Evolutionary conservation across 2,888 invertebrate genomes (phyloP).

Genomic region (Thelaira solivaga): DNA sequence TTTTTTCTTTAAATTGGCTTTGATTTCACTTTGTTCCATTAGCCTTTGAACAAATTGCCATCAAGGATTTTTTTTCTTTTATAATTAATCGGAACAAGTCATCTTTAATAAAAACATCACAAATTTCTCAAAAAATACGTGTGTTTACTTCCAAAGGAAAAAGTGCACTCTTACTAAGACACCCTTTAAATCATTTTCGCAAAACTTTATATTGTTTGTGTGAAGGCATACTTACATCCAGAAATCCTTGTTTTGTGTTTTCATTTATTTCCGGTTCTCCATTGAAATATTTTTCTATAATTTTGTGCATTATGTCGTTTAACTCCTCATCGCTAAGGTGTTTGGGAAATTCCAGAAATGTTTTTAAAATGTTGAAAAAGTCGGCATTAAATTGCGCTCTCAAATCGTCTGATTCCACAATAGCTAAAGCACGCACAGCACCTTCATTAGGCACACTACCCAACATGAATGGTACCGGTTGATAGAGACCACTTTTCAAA

Average conservation of each 20-base stretch:
- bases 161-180: no score
- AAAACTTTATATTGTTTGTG: no score
- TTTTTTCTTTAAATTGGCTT: no score
- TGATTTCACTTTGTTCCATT: no score
- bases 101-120: no score
- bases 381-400: constrained; percentile 69
- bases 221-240: constrained; percentile 65
- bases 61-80: no score
- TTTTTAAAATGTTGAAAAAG: constrained; percentile 70
- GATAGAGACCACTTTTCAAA: constrained; percentile 75
- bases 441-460: constrained; percentile 78
- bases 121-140: no score
- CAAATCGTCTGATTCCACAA: constrained; percentile 69
- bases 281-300: constrained; percentile 70
- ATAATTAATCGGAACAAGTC: no score
- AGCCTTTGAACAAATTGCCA: no score
- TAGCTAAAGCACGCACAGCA: constrained; percentile 77
- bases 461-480: constrained; percentile 78
- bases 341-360: constrained; percentile 71
- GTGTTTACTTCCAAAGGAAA: no score
- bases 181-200: no score
- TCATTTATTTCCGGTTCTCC: constrained; percentile 68
- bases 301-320: constrained; percentile 58
- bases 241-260: constrained; percentile 68
- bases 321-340: constrained; percentile 53